Evolutionary conservation across 2,888 invertebrate genomes (phyloP), one percentile per base, ranked within the genome.

Genomic region (Colletes collaris): DNA sequence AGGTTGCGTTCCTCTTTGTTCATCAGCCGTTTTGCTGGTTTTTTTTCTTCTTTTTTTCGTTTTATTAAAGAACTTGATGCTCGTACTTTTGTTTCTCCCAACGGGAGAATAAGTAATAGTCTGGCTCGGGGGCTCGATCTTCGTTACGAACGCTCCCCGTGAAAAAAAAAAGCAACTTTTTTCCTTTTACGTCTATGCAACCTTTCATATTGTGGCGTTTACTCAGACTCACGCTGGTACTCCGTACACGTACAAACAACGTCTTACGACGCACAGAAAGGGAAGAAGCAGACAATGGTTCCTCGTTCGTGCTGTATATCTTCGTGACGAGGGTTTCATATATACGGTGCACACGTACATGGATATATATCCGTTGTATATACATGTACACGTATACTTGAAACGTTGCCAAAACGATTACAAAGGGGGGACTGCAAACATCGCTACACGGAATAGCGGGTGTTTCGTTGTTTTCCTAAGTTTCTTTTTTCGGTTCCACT

Each of bases 361-460:
- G 59, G 11, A 27, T 60, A 46, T 11, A 5, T 44, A 4, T 16
- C 16, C 16, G 16, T 11, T 40, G 16, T n/a, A 13, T 46, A 27
- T 35, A 46, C 7, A 40, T 53, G 7, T 60, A 52, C 27, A 16
- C 19, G 19, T 64, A 77, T 74, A 81, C 84, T 88, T 88, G 88
- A 89, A 88, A 82, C 79, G 80, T 65, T 88, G 88, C 88, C 88
- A 89, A 86, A 88, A 81, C 83, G 82, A 88, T 89, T 86, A 86
- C 60, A 27, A 10, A 49, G n/a, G 55, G 53, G 40, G 53, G 49
- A 27, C 56, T 67, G 52, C 64, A 59, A 73, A 72, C 49, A 68
- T 69, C 49, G 59, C 55, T 50, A 40, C 46, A 13, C 11, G n/a
- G 44, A 50, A 53, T 49, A 55, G 35, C 16, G 53, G 53, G 7